These are phyloP conservation scores for Hydriomena furcata DNA, from an alignment of 2,888 invertebrate genomes.

Conservation along the genomic window DNA sequence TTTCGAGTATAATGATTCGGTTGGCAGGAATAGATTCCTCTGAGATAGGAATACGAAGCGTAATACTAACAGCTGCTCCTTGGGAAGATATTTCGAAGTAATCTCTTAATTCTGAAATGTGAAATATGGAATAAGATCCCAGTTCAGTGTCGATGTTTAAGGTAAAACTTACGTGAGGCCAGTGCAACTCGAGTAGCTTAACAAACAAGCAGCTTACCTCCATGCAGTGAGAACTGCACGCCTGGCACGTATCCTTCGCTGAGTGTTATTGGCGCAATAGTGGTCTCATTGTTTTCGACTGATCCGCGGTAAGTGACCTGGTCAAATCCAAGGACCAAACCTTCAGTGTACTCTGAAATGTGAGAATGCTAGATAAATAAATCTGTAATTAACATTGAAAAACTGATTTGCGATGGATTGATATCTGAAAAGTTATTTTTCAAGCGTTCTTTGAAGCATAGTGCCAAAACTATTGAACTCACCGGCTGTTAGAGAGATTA, in stretches of 20 bases:
- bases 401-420: too few relatives aligned
- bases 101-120: slow-evolving; percentile 25
- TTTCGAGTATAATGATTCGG: slow-evolving; percentile 22
- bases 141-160: too few relatives aligned
- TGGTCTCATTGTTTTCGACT: slow-evolving; percentile 29
- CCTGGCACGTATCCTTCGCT: slow-evolving; percentile 37
- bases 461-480: slow-evolving; percentile 11
- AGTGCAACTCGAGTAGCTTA: too few relatives aligned
- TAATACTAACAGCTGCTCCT: slow-evolving; percentile 22
- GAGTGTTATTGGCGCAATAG: slow-evolving; percentile 38
- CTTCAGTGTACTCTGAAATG: slow-evolving; percentile 26
- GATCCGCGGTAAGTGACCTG: slow-evolving; percentile 39
- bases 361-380: too few relatives aligned
- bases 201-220: slow-evolving; percentile 8
- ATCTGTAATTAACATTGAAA: too few relatives aligned
- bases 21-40: slow-evolving; percentile 32
- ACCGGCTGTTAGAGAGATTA: slow-evolving; percentile 38
- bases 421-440: too few relatives aligned
- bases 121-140: not conserved
- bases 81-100: slow-evolving; percentile 23
- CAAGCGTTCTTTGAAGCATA: too few relatives aligned
- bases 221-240: slow-evolving; percentile 32
- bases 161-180: too few relatives aligned
- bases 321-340: slow-evolving; percentile 31
- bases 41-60: slow-evolving; percentile 16